Conservation (phyloP, 2,797 vertebrate species). For the Amniataba percoides region DNA sequence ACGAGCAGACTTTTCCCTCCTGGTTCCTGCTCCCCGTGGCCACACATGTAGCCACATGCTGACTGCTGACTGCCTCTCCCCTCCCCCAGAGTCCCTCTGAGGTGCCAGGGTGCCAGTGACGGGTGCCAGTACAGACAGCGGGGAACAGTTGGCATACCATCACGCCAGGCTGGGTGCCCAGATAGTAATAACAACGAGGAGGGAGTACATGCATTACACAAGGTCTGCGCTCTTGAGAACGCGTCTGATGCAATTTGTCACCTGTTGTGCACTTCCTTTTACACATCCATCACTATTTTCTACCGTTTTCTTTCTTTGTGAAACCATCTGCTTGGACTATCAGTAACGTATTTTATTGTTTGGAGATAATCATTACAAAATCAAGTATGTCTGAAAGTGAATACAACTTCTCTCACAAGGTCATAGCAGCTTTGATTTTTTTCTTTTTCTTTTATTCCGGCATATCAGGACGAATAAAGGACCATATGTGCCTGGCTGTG, state of each 20-base stretch:
- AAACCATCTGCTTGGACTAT: conserved; percentile 53
- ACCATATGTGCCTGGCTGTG: conserved; percentile 6
- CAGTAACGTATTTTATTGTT: conserved; percentile 38
- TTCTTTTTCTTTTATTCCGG: background rate
- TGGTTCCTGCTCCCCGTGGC: conserved; percentile 49
- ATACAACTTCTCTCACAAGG: conserved; percentile 22
- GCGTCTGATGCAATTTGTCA: conserved; percentile 63
- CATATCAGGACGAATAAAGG: conserved; percentile 21
- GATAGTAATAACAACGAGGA: conserved; percentile 84
- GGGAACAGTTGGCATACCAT: conserved; percentile 89
- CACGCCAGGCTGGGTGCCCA: conserved; percentile 82
- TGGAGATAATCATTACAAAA: conserved; percentile 26
- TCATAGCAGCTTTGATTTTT: conserved; percentile 15
- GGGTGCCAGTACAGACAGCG: conserved; percentile 86
- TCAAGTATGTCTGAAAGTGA: conserved; percentile 30
- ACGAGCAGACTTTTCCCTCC: conserved; percentile 38
- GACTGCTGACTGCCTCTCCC: conserved; percentile 57
- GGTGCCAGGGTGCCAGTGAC: conserved; percentile 80
- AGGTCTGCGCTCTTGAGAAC: conserved; percentile 77
- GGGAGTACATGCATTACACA: conserved; percentile 77
- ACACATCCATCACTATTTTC: conserved; percentile 61
- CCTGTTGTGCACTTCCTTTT: conserved; percentile 74
- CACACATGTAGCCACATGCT: conserved; percentile 65
- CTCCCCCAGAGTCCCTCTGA: conserved; percentile 72
- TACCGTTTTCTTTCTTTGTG: conserved; percentile 39